Conservation (phyloP, 2,797 vertebrate genomes). For the Denticeps clupeoides region DNA sequence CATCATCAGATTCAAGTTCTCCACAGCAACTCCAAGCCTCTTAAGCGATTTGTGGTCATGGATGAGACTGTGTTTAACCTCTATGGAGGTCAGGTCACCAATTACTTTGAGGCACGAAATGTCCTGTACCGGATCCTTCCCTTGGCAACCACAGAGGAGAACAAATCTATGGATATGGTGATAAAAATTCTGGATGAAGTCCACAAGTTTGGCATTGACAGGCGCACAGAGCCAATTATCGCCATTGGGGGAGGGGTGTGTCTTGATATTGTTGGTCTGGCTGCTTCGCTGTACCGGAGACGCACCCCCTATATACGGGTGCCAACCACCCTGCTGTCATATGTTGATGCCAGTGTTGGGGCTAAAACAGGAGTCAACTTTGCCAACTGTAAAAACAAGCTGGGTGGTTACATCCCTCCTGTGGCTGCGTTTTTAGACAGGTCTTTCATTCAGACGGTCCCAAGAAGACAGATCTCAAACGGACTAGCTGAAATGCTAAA, state of each 20-base stretch:
- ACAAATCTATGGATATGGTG: constrained; percentile 68
- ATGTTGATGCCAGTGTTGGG: constrained; percentile 67
- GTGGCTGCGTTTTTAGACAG: constrained; percentile 62
- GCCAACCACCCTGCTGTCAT: constrained; percentile 70
- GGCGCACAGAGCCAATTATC: constrained; percentile 67
- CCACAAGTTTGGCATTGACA: constrained; percentile 61
- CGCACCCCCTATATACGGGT: constrained; percentile 71
- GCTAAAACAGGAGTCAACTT: constrained; percentile 74
- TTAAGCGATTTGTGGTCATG: constrained; percentile 65
- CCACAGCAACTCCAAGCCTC: constrained; percentile 38
- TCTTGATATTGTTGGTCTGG: constrained; percentile 67
- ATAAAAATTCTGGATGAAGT: constrained; percentile 65
- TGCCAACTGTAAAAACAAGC: constrained; percentile 71
- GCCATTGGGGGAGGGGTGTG: constrained; percentile 69
- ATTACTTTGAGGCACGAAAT: constrained; percentile 56
- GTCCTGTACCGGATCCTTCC: constrained; percentile 59
- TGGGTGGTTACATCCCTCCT: constrained; percentile 65
- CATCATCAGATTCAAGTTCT: constrained; percentile 45
- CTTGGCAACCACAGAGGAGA: constrained; percentile 64
- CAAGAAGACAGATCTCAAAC: constrained; percentile 64
- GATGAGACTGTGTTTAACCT: constrained; percentile 60
- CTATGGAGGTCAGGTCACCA: constrained; percentile 54
- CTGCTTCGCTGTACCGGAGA: constrained; percentile 63
- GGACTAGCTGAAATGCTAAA: constrained; percentile 73
- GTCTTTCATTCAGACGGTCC: constrained; percentile 62